Evolutionary conservation across 2,888 invertebrate species (phyloP).

Genomic region (Eristalinus aeneus): DNA sequence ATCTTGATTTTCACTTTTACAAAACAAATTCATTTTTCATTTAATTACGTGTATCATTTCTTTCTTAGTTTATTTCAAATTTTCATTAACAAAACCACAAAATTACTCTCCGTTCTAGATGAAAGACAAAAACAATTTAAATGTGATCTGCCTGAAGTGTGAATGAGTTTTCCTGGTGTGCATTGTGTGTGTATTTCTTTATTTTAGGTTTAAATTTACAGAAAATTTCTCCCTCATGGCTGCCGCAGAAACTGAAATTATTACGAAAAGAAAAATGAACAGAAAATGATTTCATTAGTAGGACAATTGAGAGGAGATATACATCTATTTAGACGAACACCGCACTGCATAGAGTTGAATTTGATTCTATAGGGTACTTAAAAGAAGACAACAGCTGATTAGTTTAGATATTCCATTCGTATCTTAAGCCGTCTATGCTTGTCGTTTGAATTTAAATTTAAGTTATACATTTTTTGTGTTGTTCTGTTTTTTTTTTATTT

Average conservation of each 20-base stretch:
- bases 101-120: conserved; percentile 47
- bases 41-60: conserved; percentile 39
- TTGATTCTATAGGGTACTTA: conserved; percentile 47
- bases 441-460: conserved; percentile 44
- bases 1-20: not conserved
- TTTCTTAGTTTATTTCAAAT: conserved; percentile 30
- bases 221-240: conserved; percentile 41
- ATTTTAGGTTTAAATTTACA: conserved; percentile 55
- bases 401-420: conserved; percentile 21
- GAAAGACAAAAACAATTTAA: conserved; percentile 14
- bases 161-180: conserved; percentile 45
- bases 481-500: conserved; percentile 41
- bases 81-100: conserved; percentile 58
- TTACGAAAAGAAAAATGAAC: not conserved
- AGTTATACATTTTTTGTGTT: conserved; percentile 12
- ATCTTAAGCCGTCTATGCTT: conserved; percentile 38
- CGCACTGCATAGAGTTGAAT: conserved; percentile 50
- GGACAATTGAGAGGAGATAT: conserved; percentile 8
- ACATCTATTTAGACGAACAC: conserved; percentile 23
- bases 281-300: not conserved
- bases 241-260: conserved; percentile 56
- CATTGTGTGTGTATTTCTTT: conserved; percentile 5
- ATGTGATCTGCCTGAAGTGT: conserved; percentile 32
- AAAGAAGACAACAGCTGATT: conserved; percentile 36
- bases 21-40: conserved; percentile 9